Conservation (phyloP, 2,113 vertebrate species). For the Centropristis striata region DNA sequence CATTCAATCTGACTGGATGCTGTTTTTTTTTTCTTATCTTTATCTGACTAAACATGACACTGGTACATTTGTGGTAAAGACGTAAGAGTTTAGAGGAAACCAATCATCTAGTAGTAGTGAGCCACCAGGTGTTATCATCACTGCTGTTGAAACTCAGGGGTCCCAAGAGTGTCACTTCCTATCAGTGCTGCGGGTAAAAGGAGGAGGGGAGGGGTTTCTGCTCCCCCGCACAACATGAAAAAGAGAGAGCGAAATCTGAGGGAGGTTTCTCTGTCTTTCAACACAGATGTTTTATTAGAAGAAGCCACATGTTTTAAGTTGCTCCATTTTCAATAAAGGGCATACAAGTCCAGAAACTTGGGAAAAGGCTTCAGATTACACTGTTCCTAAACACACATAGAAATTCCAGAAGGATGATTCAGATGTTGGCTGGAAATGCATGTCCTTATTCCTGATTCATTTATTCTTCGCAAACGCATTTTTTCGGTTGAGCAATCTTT, state of each 20-base stretch:
- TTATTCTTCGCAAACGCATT: conserved; percentile 21
- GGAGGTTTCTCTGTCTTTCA: conserved; percentile 18
- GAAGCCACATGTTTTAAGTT: conserved; percentile 6
- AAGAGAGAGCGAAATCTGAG: conserved; percentile 7
- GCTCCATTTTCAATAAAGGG: background rate
- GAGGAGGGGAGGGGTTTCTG: background rate
- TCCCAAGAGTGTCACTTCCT: conserved; percentile 76
- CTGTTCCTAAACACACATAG: conserved; percentile 6
- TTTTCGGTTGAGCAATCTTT: conserved; percentile 22
- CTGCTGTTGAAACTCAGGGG: conserved; percentile 49
- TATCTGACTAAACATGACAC: conserved; percentile 57
- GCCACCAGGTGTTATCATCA: conserved; percentile 32
- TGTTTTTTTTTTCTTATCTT: background rate
- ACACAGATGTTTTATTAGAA: conserved; percentile 29
- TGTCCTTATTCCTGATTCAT: conserved; percentile 25
- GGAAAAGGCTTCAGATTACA: background rate
- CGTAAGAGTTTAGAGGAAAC: conserved; percentile 61
- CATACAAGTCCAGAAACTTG: background rate
- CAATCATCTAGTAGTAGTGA: conserved; percentile 27
- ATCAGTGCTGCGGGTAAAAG: conserved; percentile 41
- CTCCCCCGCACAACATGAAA: background rate
- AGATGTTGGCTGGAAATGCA: conserved; percentile 17
- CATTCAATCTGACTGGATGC: conserved; percentile 40
- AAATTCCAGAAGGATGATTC: conserved; percentile 53
- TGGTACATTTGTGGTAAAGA: conserved; percentile 27